These are phyloP conservation scores for Perodicticus potto DNA, from an alignment of 2,797 vertebrate species.

Conservation along the genomic window DNA sequence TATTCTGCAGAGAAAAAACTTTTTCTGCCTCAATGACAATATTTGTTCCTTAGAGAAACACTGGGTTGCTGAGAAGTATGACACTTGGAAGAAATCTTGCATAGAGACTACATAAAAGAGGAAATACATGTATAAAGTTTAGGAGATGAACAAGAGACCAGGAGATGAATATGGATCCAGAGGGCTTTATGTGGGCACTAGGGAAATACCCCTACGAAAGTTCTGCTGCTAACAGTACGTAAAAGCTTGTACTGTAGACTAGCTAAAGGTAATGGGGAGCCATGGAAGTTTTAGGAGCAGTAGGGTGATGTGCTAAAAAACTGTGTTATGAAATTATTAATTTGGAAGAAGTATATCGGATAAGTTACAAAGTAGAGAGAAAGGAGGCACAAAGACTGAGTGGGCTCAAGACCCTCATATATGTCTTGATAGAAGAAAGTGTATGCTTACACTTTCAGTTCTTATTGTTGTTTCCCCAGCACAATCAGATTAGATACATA, in stretches of 20 bases:
- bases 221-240: neutral
- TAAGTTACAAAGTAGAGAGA: conserved; percentile 14
- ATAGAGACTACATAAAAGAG: neutral
- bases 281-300: neutral
- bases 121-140: neutral
- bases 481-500: neutral
- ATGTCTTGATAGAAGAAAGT: neutral
- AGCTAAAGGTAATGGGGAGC: neutral
- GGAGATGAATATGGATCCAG: neutral
- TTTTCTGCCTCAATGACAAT: neutral
- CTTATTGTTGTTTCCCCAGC: neutral
- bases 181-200: neutral
- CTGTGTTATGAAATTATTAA: neutral
- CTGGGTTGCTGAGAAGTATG: neutral
- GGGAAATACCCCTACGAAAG: neutral
- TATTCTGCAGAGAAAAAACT: neutral
- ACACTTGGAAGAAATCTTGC: neutral
- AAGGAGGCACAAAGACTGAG: neutral
- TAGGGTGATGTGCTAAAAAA: neutral
- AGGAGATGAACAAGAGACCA: neutral
- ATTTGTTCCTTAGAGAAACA: neutral
- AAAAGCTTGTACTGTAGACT: neutral
- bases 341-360: neutral
- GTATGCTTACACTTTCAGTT: neutral
- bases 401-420: neutral